These are phyloP conservation scores for Euschistus heros DNA, from an alignment of 1,140 invertebrate species.

Conservation along the genomic window DNA sequence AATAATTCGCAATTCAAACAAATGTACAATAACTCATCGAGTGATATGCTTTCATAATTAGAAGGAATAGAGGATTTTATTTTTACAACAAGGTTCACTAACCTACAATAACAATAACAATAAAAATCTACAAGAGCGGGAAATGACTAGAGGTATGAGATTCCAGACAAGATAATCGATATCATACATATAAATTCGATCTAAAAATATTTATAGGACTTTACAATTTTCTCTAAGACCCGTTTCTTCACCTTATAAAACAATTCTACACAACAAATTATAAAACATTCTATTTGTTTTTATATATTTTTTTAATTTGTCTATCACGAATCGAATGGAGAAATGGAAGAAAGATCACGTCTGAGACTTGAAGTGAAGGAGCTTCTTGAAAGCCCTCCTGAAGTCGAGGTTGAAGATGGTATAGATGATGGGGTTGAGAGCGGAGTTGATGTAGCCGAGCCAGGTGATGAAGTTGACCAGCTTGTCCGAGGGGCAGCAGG, in stretches of 20 bases:
- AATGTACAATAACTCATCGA: too few species aligned
- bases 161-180: background rate
- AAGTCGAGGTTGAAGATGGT: constrained; percentile 97
- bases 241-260: background rate
- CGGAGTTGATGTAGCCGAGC: constrained; percentile 95
- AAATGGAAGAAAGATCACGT: constrained; percentile 21
- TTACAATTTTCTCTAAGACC: background rate
- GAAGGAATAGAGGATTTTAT: too few species aligned
- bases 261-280: background rate
- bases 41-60: too few species aligned
- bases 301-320: background rate
- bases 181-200: background rate
- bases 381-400: constrained; percentile 79
- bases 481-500: constrained; percentile 51
- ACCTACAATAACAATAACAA: too few species aligned
- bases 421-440: constrained; percentile 94
- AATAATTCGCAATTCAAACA: too few species aligned
- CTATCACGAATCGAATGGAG: background rate
- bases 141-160: too few species aligned
- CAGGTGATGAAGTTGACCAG: constrained; percentile 86
- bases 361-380: constrained; percentile 49
- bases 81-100: too few species aligned
- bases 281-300: constrained; percentile 3
- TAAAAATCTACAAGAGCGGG: too few species aligned
- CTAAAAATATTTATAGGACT: background rate